Conservation (phyloP, 2,888 invertebrate genomes). For the Xestia c-nigrum region DNA sequence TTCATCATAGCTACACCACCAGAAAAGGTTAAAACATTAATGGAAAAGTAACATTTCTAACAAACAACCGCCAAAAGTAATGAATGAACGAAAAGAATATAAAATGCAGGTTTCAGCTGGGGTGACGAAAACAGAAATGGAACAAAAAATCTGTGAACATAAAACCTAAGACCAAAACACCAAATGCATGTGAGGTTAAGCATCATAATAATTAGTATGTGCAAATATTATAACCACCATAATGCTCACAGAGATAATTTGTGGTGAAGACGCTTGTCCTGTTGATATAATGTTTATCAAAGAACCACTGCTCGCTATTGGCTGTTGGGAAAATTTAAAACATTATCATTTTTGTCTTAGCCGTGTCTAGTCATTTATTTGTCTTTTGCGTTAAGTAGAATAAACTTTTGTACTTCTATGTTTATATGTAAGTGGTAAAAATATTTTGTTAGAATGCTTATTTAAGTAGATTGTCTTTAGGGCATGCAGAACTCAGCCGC, state of each 20-base stretch:
- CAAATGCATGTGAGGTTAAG: slow-evolving; percentile 64
- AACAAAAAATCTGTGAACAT: slow-evolving; percentile 58
- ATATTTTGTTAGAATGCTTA: neutral
- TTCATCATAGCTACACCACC: slow-evolving; percentile 30
- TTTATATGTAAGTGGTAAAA: neutral
- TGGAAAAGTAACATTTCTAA: slow-evolving; percentile 24
- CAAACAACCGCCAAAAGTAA: slow-evolving; percentile 32
- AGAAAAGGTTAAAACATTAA: slow-evolving; percentile 42
- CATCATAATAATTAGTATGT: slow-evolving; percentile 71
- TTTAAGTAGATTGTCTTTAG: neutral
- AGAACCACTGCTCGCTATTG: slow-evolving; percentile 87
- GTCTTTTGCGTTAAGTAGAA: neutral
- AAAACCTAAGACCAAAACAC: slow-evolving; percentile 68
- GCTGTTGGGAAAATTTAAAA: slow-evolving; percentile 81
- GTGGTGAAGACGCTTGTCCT: slow-evolving; percentile 88
- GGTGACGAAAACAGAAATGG: slow-evolving; percentile 27
- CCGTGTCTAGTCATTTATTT: neutral
- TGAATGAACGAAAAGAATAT: slow-evolving; percentile 19
- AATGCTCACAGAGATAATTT: slow-evolving; percentile 88
- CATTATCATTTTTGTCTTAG: slow-evolving; percentile 40
- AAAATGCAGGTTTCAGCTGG: slow-evolving; percentile 33
- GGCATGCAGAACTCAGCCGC: too few species aligned
- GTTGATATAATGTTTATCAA: slow-evolving; percentile 90
- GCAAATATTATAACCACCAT: slow-evolving; percentile 66
- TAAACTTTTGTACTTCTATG: neutral